Evolutionary conservation across 1,140 invertebrate species (phyloP), one percentile per base, ranked within the genome.

Genomic region (Eupeodes corollae): DNA sequence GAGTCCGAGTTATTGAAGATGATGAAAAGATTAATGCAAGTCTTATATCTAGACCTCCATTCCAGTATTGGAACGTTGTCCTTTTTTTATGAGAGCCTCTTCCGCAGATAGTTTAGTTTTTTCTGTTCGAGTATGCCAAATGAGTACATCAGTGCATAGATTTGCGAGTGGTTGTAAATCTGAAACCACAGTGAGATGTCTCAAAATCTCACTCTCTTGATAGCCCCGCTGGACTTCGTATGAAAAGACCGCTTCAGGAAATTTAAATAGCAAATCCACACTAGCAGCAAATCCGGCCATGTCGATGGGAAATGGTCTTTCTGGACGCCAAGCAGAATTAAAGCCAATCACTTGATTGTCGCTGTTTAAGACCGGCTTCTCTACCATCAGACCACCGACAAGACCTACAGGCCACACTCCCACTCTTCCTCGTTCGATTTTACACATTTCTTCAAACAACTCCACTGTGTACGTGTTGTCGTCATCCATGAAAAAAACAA

Each of bases 231-330:
- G 79, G 38, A 91, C 65, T 14, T 68, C 62, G 54, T 84, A 86
- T 2, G 84, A 86, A 69, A 98, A 97, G 48, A 75, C 69, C 0
- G 88, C 90, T 37, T 88, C 73, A 6, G 84, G 80, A 63, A 85
- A 77, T 2, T 82, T 72, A 3, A 89, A 68, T 16, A 98, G 74
- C 11, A 94, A 69, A 15, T 82, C 75, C 2, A 95, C 64, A 69
- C 92, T 94, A 12, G 99, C 84, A 13, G 91, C 93, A 73, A 99
- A 99, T 1, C 91, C 94, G 3, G 95, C 95, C 96, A 99, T 99
- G 60, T 99, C 97, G 21, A 95, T 82, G 5, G 95, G 91, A 75
- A 98, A 99, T 1, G 84, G 82, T 54, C 95, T 72, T 49, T 91
- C 80, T 0, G 90, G 84, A 54, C 86, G 84, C 89, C 89, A 97